A percentile compares a stretch with the other conserved stretches of the same genome.
phyloP scores from a whole-genome alignment of 2,113 vertebrate species.

The Ceyx margarethae region DNA sequence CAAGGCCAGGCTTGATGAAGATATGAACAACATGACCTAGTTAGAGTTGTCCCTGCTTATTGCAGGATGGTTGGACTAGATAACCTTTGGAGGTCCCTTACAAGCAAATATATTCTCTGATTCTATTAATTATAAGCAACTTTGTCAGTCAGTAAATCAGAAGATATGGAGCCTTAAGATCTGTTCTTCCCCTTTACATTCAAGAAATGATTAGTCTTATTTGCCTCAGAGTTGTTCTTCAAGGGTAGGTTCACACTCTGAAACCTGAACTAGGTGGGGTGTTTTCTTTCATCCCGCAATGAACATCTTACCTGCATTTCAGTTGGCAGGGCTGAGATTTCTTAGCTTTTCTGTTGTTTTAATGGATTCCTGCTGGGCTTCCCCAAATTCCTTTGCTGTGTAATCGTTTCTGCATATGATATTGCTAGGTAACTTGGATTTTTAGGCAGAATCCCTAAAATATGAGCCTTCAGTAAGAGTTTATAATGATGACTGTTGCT shows the following conservation, averaged over 20 bases:
- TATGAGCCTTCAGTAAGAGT: not conserved
- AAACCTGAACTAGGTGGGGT: not conserved
- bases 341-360: not conserved
- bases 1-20: no score
- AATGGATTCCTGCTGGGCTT: not conserved
- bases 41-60: no score
- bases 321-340: not conserved
- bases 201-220: not conserved
- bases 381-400: not conserved
- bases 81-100: no score
- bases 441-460: not conserved
- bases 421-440: not conserved
- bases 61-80: no score
- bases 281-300: not conserved
- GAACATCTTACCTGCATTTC: not conserved
- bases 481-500: not conserved
- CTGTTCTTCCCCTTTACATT: not conserved
- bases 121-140: not conserved
- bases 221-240: not conserved
- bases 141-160: not conserved
- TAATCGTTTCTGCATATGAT: not conserved
- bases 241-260: fast-evolving
- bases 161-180: fast-evolving
- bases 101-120: no score
- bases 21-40: no score